Conservation (phyloP, 92 coral and sea anemone genomes). For the Virgularia gustaviana region DNA sequence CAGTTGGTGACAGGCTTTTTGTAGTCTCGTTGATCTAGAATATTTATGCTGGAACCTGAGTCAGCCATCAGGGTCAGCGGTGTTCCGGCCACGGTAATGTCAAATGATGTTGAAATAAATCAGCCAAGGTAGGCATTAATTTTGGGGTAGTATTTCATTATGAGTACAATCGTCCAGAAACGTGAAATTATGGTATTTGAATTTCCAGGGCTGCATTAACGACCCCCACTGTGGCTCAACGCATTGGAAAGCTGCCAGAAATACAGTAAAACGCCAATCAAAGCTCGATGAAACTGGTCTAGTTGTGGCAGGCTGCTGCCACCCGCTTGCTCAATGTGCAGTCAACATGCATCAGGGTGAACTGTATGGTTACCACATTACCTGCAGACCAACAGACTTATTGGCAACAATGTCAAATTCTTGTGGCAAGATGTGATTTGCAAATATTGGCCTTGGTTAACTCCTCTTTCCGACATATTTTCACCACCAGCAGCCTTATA, state of each 20-base stretch:
- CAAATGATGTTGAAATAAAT: not conserved
- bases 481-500: slow-evolving; percentile 30
- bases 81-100: slow-evolving; percentile 9
- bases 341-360: slow-evolving; percentile 62
- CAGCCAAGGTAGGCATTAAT: not conserved
- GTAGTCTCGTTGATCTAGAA: too few species aligned
- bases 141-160: not conserved
- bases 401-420: slow-evolving; percentile 51
- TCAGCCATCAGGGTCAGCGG: not conserved
- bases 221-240: slow-evolving; percentile 55
- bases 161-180: not conserved
- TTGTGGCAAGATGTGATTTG: slow-evolving; percentile 71
- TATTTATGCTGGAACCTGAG: not conserved
- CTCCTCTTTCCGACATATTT: slow-evolving; percentile 31
- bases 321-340: slow-evolving; percentile 51
- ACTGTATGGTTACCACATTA: slow-evolving; percentile 66
- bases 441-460: slow-evolving; percentile 73
- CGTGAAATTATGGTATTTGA: not conserved
- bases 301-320: slow-evolving; percentile 60
- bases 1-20: too few species aligned
- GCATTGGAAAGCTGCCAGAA: slow-evolving; percentile 59
- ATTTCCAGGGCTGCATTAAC: slow-evolving; percentile 23
- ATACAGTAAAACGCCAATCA: slow-evolving; percentile 24
- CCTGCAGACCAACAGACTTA: slow-evolving; percentile 36
- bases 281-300: slow-evolving; percentile 60